Conservation (phyloP, 2,888 invertebrate genomes). For the Drosophila borealis region DNA sequence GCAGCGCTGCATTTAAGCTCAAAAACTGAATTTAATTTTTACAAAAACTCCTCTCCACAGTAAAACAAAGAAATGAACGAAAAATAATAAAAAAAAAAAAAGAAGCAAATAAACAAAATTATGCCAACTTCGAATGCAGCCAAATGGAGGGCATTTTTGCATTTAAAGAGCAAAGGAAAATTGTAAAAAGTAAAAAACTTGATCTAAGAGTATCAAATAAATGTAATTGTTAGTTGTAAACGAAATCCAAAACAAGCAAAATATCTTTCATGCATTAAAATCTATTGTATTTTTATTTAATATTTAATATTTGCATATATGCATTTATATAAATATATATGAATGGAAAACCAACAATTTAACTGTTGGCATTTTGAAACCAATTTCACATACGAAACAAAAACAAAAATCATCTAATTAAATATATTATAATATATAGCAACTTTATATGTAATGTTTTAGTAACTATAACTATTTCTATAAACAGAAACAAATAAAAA, state of each 20-base stretch:
- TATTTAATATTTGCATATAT: conserved; percentile 51
- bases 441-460: conserved; percentile 78
- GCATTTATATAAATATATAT: conserved; percentile 18
- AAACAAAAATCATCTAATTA: conserved; percentile 54
- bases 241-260: conserved; percentile 28
- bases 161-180: conserved; percentile 70
- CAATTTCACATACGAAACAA: conserved; percentile 77
- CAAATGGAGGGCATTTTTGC: conserved; percentile 67
- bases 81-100: conserved; percentile 34
- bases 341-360: conserved; percentile 69
- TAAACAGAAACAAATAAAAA: conserved; percentile 45
- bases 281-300: conserved; percentile 78
- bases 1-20: conserved; percentile 81
- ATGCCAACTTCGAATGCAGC: conserved; percentile 70
- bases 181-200: conserved; percentile 67
- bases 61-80: conserved; percentile 24
- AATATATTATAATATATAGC: conserved; percentile 49
- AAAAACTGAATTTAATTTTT: conserved; percentile 77
- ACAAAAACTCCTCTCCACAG: conserved; percentile 39
- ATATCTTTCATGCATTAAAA: conserved; percentile 68
- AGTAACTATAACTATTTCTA: conserved; percentile 78
- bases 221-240: conserved; percentile 68
- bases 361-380: conserved; percentile 79
- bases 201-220: conserved; percentile 74
- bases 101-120: conserved; percentile 29